phyloP scores from a whole-genome alignment of 1,140 invertebrate species.

The Lucilia sericata region DNA sequence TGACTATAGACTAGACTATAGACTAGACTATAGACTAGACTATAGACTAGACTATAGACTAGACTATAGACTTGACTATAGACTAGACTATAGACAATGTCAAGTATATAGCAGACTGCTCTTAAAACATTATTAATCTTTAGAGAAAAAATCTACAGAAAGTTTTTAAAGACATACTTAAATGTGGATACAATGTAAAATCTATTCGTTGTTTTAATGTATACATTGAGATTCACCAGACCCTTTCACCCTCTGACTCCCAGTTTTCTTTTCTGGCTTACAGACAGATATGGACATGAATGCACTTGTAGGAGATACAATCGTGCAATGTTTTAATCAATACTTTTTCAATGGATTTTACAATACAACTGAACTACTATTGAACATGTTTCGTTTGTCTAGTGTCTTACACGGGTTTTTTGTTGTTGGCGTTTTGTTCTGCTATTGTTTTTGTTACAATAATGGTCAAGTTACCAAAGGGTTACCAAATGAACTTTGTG shows the following conservation, averaged over 20 bases:
- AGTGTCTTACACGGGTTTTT: background rate
- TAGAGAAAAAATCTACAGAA: too few relatives aligned
- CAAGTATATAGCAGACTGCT: too few relatives aligned
- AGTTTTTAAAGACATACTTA: too few relatives aligned
- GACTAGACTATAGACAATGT: too few relatives aligned
- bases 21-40: too few relatives aligned
- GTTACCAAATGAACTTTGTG: background rate
- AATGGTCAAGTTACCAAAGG: background rate
- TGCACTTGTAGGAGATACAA: background rate
- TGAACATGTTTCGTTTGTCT: constrained; percentile 6
- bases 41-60: too few relatives aligned
- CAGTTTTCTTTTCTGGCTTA: too few relatives aligned
- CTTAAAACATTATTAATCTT: too few relatives aligned
- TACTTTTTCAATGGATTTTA: constrained; percentile 7
- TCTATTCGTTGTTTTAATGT: background rate
- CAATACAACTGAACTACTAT: background rate
- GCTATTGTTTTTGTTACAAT: background rate
- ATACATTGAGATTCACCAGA: background rate
- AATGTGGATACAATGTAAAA: background rate
- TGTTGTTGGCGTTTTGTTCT: background rate
- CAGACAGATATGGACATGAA: background rate
- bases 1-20: too few relatives aligned
- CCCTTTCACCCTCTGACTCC: too few relatives aligned
- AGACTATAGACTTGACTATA: too few relatives aligned
- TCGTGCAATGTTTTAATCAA: constrained; percentile 7